Evolutionary conservation across 1,140 invertebrate species (phyloP), one percentile per base, ranked within the genome.

Genomic region (Adoxophyes honmai): DNA sequence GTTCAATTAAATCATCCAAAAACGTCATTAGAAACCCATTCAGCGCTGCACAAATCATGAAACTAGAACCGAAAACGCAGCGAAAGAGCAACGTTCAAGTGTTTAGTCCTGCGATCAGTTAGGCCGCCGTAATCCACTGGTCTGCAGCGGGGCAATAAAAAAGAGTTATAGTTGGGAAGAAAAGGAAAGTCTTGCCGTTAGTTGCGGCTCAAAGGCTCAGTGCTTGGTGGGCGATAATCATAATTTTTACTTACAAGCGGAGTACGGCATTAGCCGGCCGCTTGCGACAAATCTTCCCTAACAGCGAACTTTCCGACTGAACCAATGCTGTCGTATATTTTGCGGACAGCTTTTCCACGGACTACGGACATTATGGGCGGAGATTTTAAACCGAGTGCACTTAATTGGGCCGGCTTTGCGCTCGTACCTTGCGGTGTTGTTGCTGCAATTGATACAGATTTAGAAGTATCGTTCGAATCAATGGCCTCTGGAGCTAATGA

Each of bases 191-290:
- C 62, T 62, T 65, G 70, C 80, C 84, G 81, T 84, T 88, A 88
- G 82, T 85, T 81, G 74, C 70, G 83, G 86, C 84, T 88, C 81
- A 88, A 88, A 73, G 72, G 86, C 75, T 86, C 83, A 84, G 78
- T 68, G 72, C 80, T 67, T 73, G 71, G 55, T 70, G 74, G 73
- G 81, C 82, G 81, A 88, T 88, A 88, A 88, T 88, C 86, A 88
- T 88, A 88, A 88, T 88, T 88, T 88, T 88, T 88, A 88, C 81
- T 88, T 88, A 88, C 85, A 81, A 86, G 79, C 77, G 70, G 59
- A 78, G 76, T 72, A 72, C 62, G 62, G 78, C 75, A 85, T 85
- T 85, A 86, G 81, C 62, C 63, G 73, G 67, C 73, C 70, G 68
- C 34, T 61, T 59, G 66, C 82, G 82, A 86, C 85, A 88, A 86